These are phyloP conservation scores for Aphelocoma californica DNA, from an alignment of 2,797 vertebrate genomes.

Conservation along the genomic window DNA sequence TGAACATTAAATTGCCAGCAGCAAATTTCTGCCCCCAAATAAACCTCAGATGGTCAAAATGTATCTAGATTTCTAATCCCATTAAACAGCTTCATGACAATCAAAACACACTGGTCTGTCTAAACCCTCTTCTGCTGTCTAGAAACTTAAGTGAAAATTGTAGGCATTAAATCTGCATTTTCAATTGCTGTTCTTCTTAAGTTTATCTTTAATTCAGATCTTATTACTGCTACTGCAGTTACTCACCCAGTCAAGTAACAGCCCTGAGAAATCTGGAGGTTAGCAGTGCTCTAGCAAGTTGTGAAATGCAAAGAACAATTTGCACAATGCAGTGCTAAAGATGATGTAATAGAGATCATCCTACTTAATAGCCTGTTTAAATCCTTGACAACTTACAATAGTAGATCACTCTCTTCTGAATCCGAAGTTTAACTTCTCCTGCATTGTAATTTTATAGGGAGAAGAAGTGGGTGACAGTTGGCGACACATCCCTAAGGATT, in stretches of 20 bases:
- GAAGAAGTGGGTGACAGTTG: slow-evolving; percentile 99
- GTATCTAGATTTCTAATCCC: slow-evolving; percentile 11
- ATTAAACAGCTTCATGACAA: slow-evolving; percentile 26
- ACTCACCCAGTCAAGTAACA: slow-evolving; percentile 5
- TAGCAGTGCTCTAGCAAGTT: slow-evolving; percentile 25
- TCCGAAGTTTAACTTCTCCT: slow-evolving; percentile 31
- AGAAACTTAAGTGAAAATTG: slow-evolving; percentile 14
- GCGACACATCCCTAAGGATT: slow-evolving; percentile 96
- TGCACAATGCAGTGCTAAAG: slow-evolving; percentile 36
- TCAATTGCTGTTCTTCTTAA: slow-evolving; percentile 34
- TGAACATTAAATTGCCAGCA: slow-evolving; percentile 37
- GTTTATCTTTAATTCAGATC: slow-evolving; percentile 3
- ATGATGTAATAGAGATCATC: slow-evolving; percentile 50
- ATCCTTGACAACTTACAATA: slow-evolving; percentile 44
- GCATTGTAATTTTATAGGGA: slow-evolving; percentile 82
- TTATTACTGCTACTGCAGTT: slow-evolving; percentile 55
- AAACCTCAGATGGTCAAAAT: slow-evolving; percentile 26
- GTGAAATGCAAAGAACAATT: slow-evolving; percentile 43
- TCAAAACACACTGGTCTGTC: slow-evolving; percentile 4
- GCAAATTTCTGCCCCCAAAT: slow-evolving; percentile 25
- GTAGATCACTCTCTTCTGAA: slow-evolving; percentile 26
- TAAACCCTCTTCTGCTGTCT: slow-evolving; percentile 46
- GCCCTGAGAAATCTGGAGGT: slow-evolving; percentile 41
- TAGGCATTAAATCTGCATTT: slow-evolving; percentile 44
- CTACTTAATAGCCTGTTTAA: slow-evolving; percentile 54